Percentiles rank a stretch among this genome's conserved stretches.
phyloP scores from a whole-genome alignment of 2,113 vertebrate species.

The Nothobranchius kuhntae region DNA sequence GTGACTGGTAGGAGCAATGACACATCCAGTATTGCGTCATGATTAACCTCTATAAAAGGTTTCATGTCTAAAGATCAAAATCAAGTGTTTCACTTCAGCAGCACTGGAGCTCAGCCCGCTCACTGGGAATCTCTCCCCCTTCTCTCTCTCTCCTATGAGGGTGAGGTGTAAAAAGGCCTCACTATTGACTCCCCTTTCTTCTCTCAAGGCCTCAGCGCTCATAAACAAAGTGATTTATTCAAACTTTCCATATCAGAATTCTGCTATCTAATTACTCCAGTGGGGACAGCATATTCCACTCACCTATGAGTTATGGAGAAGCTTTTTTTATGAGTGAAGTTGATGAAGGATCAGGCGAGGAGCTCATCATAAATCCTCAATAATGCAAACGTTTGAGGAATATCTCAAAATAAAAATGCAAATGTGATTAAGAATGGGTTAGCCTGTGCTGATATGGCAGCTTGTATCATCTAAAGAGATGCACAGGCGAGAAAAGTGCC shows the following conservation, averaged over 20 bases:
- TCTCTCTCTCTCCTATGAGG: conserved; percentile 19
- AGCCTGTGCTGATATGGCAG: conserved; percentile 83
- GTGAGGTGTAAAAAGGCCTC: conserved; percentile 25
- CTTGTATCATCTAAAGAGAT: conserved; percentile 79
- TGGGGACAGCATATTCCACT: conserved; percentile 75
- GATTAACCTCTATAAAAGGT: neutral
- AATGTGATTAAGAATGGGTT: conserved; percentile 85
- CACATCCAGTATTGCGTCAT: neutral
- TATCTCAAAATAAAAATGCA: conserved; percentile 85
- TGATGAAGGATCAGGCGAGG: conserved; percentile 81
- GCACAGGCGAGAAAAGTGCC: conserved; percentile 51
- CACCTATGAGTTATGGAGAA: conserved; percentile 82
- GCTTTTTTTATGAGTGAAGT: conserved; percentile 84
- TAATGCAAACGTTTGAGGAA: conserved; percentile 86
- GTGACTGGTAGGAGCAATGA: neutral
- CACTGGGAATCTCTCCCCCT: conserved; percentile 5
- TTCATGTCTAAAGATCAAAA: conserved; percentile 24
- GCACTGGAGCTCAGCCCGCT: conserved; percentile 13
- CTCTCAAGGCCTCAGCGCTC: conserved; percentile 78
- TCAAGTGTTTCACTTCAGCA: conserved; percentile 12
- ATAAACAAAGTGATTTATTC: conserved; percentile 86
- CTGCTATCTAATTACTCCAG: conserved; percentile 84
- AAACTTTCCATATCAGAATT: conserved; percentile 81
- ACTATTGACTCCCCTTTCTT: conserved; percentile 39
- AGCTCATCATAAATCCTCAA: conserved; percentile 84